Evolutionary conservation across 2,113 vertebrate genomes (phyloP).

Genomic region (Oophaga pumilio): DNA sequence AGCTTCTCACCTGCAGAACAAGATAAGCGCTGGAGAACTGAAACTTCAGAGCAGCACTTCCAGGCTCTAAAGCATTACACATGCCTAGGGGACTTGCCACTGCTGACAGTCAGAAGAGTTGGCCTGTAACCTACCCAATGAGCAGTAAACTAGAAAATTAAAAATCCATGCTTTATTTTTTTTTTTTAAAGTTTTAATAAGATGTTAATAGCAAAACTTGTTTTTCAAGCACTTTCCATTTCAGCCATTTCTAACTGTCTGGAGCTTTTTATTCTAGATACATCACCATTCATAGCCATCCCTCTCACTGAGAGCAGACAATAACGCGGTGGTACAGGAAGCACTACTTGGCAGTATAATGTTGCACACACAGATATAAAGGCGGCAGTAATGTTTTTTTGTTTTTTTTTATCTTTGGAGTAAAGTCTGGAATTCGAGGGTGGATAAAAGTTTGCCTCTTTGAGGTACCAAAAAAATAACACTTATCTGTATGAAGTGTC

Average conservation of each 20-base stretch:
- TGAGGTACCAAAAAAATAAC: background rate
- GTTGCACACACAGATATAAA: background rate
- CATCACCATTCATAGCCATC: background rate
- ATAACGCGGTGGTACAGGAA: background rate
- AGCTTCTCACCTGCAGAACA: no score
- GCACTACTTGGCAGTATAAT: background rate
- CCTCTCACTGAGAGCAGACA: background rate
- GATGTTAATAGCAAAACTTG: no score
- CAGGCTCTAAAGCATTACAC: no score
- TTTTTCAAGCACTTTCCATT: no score
- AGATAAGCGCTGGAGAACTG: no score
- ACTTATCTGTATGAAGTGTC: background rate
- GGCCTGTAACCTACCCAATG: no score
- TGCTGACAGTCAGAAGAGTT: no score
- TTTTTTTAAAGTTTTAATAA: no score
- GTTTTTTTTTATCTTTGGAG: background rate
- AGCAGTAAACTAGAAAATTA: no score
- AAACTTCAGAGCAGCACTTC: no score
- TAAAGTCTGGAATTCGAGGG: slow-evolving; percentile 9
- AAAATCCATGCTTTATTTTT: no score
- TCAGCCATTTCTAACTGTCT: background rate
- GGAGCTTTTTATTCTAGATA: background rate
- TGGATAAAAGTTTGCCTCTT: fast-evolving
- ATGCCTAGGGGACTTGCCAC: no score
- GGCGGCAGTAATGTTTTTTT: background rate